Conservation (phyloP, 2,113 vertebrate genomes). For the Ochotona curzoniae region DNA sequence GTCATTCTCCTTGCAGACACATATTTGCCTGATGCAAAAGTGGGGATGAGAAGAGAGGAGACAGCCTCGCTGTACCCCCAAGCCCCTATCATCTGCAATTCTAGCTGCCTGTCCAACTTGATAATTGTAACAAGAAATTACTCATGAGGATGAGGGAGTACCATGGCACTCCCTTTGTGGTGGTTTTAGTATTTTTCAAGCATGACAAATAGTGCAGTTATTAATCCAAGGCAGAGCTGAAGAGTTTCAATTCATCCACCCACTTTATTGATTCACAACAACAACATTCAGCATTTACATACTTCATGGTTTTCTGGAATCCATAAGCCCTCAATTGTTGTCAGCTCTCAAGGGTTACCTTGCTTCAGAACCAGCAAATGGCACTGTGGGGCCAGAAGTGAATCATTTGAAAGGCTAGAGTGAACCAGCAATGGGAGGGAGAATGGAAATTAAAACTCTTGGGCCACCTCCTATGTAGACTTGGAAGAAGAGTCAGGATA, state of each 20-base stretch:
- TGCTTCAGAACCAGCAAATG: conserved; percentile 19
- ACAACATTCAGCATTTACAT: not conserved
- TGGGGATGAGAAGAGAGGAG: not conserved
- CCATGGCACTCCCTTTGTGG: not conserved
- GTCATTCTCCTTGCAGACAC: not conserved
- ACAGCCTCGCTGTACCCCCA: too few species aligned
- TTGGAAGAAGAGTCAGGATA: not conserved
- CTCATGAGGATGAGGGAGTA: conserved; percentile 31
- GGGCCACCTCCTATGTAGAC: not conserved
- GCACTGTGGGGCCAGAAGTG: conserved; percentile 15
- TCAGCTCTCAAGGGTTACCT: not conserved
- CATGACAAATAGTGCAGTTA: conserved; percentile 43
- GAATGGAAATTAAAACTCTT: not conserved
- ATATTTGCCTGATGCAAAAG: not conserved
- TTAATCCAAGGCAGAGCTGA: not conserved
- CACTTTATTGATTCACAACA: conserved; percentile 40
- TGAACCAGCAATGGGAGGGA: conserved; percentile 44
- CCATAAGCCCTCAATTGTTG: not conserved
- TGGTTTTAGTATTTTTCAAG: conserved; percentile 22
- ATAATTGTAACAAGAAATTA: conserved; percentile 59
- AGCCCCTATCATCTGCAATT: not conserved
- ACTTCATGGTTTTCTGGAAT: not conserved
- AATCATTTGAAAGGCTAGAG: not conserved
- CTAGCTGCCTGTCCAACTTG: not conserved
- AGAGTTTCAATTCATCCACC: not conserved